phyloP scores from a whole-genome alignment of 1,140 invertebrate genomes.

The Caenorhabditis inopinata region DNA sequence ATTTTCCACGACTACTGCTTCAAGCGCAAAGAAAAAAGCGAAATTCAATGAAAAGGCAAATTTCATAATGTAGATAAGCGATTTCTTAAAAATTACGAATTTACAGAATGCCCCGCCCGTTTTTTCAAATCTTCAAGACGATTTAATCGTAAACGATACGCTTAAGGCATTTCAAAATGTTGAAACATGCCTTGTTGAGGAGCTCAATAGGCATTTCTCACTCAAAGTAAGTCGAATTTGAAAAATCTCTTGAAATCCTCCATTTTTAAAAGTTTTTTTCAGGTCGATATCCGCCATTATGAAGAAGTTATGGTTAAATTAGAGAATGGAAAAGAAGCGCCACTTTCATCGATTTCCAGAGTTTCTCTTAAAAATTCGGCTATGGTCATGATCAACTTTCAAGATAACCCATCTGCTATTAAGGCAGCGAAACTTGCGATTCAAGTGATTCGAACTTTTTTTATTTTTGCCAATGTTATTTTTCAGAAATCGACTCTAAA shows the following conservation, averaged over 20 bases:
- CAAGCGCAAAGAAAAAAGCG: background rate
- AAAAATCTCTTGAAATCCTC: background rate
- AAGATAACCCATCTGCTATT: slow-evolving; percentile 57
- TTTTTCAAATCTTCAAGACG: background rate
- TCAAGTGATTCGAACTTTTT: background rate
- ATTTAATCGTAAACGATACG: slow-evolving; percentile 35
- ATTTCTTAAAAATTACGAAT: background rate
- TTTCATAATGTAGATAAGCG: background rate
- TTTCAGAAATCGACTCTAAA: slow-evolving; percentile 49
- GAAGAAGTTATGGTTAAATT: slow-evolving; percentile 58
- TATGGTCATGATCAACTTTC: slow-evolving; percentile 60
- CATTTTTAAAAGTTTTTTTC: background rate
- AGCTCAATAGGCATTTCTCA: slow-evolving; percentile 56
- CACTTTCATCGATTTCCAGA: slow-evolving; percentile 51
- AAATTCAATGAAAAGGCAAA: slow-evolving; percentile 42
- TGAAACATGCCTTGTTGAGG: slow-evolving; percentile 51
- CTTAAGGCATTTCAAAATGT: slow-evolving; percentile 50
- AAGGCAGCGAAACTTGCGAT: slow-evolving; percentile 53
- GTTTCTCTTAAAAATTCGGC: slow-evolving; percentile 54
- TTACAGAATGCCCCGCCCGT: slow-evolving; percentile 12
- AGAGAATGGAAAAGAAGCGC: slow-evolving; percentile 50
- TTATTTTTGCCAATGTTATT: too few relatives aligned
- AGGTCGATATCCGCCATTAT: slow-evolving; percentile 53
- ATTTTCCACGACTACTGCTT: background rate
- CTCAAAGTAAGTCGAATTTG: slow-evolving; percentile 39